Evolutionary conservation across 2,797 vertebrate genomes (phyloP), one percentile per base, ranked within the genome.

Genomic region (Odontamblyopus rebecca): DNA sequence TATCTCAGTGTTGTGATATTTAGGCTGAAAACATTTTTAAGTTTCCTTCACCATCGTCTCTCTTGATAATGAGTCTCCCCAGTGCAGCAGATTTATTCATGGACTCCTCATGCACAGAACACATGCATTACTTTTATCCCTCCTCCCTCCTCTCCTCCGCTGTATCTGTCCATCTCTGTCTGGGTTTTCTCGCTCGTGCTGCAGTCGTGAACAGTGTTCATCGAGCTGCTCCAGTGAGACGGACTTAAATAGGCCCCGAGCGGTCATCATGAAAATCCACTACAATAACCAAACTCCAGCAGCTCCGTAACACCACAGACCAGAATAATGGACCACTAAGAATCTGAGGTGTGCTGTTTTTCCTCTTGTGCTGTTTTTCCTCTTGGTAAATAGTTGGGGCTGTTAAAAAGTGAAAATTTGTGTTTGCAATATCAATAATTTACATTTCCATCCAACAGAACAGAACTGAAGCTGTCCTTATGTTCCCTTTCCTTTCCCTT

Each of bases 41-140:
- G 13, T 48, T 44, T 44, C 0, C 41, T 44, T 44, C 11, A 12
- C 11, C 56, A 1, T 59, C 23, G 3, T 15, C 26, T 48, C 72
- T 71, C 71, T 65, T 23, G 29, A 54, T 27, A 80, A 18, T 26
- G 12, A 70, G 69, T 76, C 69, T 48, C 68, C 69, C 0, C 0
- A 41, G 29, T 54, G 61, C 75, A 62, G 30, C 13, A 66, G 80
- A 85, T 83, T 78, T 56, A 81, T 79, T 80, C 54, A 54, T 56
- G 71, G 73, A 57, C 70, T 80, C 81, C 76, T 77, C 62, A 84
- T 82, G 74, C 13, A 41, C 62, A 59, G 73, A 61, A 81, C 74
- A 32, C 78, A 63, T 75, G 76, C 80, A 88, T 90, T 78, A 86
- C 77, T 84, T 77, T 78, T 63, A 83, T 84, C 66, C 76, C 76